Evolutionary conservation across 1,140 invertebrate genomes (phyloP).

Genomic region (Orchestia grillus): DNA sequence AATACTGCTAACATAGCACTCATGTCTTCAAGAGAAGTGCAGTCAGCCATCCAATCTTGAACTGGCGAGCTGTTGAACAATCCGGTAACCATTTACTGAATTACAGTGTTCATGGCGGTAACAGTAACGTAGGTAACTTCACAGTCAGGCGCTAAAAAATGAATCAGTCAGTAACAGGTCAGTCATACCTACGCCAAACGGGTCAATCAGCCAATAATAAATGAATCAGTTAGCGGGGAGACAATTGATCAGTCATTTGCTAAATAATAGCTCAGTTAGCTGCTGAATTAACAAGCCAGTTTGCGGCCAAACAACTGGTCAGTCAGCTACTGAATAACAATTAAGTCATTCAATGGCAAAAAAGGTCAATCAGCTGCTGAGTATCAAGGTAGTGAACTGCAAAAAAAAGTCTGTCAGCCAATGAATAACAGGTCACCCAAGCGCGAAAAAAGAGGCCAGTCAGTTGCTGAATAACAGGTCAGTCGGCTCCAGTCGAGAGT

Average conservation of each 20-base stretch:
- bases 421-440: background rate
- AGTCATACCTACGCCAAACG: too few relatives aligned
- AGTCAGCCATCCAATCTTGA: too few relatives aligned
- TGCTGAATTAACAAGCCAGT: background rate
- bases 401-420: background rate
- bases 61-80: too few relatives aligned
- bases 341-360: too few relatives aligned
- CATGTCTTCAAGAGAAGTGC: too few relatives aligned
- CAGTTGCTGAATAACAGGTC: background rate
- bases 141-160: background rate
- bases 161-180: background rate
- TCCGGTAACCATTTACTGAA: too few relatives aligned
- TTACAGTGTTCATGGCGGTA: too few relatives aligned
- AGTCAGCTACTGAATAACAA: background rate
- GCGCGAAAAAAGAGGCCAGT: background rate
- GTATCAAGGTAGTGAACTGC: too few relatives aligned
- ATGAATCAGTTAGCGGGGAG: background rate
- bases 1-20: too few relatives aligned
- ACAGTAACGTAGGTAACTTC: too few relatives aligned
- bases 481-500: background rate
- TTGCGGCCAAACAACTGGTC: background rate
- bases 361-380: background rate
- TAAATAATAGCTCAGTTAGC: background rate
- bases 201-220: background rate
- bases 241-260: background rate